Evolutionary conservation across 2,888 invertebrate species (phyloP), one percentile per base, ranked within the genome.

Genomic region (Boloria euphrosyne): DNA sequence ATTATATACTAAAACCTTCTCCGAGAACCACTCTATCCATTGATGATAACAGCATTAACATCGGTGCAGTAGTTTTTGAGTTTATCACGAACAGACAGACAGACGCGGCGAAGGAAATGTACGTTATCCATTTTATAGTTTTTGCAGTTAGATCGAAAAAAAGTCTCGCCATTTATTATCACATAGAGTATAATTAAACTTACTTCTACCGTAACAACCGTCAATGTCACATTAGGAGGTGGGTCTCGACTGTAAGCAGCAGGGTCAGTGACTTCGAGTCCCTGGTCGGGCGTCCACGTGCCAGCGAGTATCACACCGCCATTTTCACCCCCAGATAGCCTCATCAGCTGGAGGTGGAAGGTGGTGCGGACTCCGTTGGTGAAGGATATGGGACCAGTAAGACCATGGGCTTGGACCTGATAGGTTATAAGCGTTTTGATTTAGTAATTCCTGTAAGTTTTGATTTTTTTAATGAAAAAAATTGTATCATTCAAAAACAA

Each of bases 131-230:
- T 22, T 22, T 22, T 22, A 3, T 3, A 22, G 22, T 22, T 2
- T 22, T 22, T 22, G 22, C 22, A 22, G 3, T 22, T 22, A 22
- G 22, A 22, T 2, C 22, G 3, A 22, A 22, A 1, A 22, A 22
- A 22, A 22, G 3, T 22, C 22, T 22, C 22, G 22, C 22, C 22
- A 22, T 22, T 22, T 22, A 22, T 22, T 22, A 22, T 1, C 3
- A 22, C 3, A 22, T 22, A 3, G 22, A 22, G 1, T 22, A 22
- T 22, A 27, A 16, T 13, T 47, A 13, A 4, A 13, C 78, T 69
- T 84, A 97, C 97, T 94, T 97, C 96, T 79, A 96, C 94, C 46
- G 97, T 98, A 87, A 97, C 97, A n/a, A 98, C 97, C 61, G 97
- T 94, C 5, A 98, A 93, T 0, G 97, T 98, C 22, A 97, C 96